These are phyloP conservation scores for Morpho achilles DNA, from an alignment of 2,888 invertebrate species.

Conservation along the genomic window DNA sequence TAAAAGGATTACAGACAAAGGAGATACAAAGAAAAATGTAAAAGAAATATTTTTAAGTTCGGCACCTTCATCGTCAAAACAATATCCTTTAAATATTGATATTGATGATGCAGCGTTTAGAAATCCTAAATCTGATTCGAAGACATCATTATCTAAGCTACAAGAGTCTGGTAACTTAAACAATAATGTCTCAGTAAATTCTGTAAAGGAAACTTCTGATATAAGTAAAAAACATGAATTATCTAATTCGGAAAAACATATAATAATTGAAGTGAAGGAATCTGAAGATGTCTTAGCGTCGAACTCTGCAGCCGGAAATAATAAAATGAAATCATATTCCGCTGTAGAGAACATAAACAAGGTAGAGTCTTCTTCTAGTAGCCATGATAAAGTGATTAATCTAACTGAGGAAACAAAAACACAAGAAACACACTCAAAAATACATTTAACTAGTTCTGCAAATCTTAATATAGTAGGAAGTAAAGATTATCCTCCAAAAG, in stretches of 20 bases:
- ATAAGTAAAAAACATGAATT: neutral
- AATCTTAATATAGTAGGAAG: no score
- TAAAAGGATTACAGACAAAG: neutral
- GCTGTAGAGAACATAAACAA: no score
- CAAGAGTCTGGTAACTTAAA: neutral
- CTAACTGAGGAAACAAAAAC: no score
- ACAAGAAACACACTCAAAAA: no score
- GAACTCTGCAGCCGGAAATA: no score
- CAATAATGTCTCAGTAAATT: neutral
- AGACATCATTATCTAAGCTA: neutral
- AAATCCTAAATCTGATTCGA: neutral
- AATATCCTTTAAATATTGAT: slow-evolving; percentile 8
- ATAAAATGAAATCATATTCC: no score
- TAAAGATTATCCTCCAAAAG: no score
- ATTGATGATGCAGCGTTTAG: slow-evolving; percentile 1
- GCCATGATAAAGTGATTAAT: no score
- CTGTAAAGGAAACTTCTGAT: neutral
- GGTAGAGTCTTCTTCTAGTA: no score
- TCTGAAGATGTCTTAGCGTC: no score
- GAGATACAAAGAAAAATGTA: slow-evolving; percentile 3
- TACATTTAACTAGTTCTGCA: no score
- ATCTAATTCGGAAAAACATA: neutral
- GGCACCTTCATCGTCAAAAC: slow-evolving; percentile 18
- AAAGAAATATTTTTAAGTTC: slow-evolving; percentile 19
- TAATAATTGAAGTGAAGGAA: no score